A percentile compares a stretch with the other conserved stretches of the same genome.
Evolutionary conservation across 2,113 vertebrate genomes (phyloP).

Genomic region (Collichthys lucidus): DNA sequence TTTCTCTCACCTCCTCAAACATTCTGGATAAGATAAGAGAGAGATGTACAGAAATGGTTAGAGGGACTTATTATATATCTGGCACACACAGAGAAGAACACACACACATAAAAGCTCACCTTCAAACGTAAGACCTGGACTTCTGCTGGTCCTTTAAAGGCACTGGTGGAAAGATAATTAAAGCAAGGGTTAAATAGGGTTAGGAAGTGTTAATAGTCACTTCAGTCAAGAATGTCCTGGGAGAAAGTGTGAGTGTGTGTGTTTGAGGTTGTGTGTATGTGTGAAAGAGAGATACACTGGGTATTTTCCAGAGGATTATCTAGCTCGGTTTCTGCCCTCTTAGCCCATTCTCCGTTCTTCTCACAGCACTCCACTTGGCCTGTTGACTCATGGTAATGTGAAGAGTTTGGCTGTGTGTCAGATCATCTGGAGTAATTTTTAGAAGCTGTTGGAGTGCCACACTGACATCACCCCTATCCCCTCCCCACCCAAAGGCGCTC

Average conservation of each 20-base stretch:
- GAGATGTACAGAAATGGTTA: constrained; percentile 7
- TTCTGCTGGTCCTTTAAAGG: constrained; percentile 57
- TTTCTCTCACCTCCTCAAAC: constrained; percentile 46
- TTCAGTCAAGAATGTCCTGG: constrained; percentile 13
- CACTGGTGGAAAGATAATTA: constrained; percentile 46
- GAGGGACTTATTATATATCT: neutral
- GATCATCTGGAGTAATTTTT: constrained; percentile 77
- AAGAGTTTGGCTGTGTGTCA: constrained; percentile 68
- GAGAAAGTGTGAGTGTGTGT: neutral
- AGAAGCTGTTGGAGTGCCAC: constrained; percentile 56
- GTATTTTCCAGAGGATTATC: constrained; percentile 54
- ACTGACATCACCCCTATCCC: constrained; percentile 58
- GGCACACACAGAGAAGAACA: neutral
- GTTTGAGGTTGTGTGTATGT: neutral
- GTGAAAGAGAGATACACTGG: neutral
- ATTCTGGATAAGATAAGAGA: constrained; percentile 48
- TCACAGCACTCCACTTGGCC: constrained; percentile 21
- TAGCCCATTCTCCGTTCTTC: constrained; percentile 52
- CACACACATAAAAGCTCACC: constrained; percentile 25
- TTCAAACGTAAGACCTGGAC: constrained; percentile 58
- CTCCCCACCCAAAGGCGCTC: constrained; percentile 25
- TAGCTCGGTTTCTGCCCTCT: constrained; percentile 50
- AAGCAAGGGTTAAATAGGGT: constrained; percentile 26
- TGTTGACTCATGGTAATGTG: constrained; percentile 78
- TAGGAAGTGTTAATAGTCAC: constrained; percentile 27